phyloP scores from a whole-genome alignment of 2,113 vertebrate species.

The Anhinga rufa region DNA sequence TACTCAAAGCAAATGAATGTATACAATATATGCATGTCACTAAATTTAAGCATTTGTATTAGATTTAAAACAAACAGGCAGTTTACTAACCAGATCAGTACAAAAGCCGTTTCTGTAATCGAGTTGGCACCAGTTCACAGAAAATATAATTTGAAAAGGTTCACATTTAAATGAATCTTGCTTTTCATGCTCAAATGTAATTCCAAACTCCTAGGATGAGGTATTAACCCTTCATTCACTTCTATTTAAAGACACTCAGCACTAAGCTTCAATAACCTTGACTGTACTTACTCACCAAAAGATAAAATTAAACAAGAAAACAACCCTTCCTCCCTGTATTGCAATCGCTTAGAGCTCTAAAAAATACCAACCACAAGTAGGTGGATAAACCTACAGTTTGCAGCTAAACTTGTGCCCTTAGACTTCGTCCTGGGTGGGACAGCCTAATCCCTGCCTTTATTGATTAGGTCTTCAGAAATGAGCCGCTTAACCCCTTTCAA shows the following conservation, averaged over 20 bases:
- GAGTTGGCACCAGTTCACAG: constrained; percentile 41
- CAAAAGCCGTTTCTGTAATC: constrained; percentile 29
- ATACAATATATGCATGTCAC: neutral
- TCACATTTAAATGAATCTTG: constrained; percentile 40
- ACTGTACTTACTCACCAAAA: neutral
- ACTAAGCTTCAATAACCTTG: neutral
- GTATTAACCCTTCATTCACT: constrained; percentile 25
- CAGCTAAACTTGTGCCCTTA: neutral
- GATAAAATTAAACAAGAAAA: neutral
- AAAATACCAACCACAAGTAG: neutral
- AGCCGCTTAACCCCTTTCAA: neutral
- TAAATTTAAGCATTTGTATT: constrained; percentile 29
- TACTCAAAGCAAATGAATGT: neutral
- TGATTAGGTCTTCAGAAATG: neutral
- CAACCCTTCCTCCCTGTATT: neutral
- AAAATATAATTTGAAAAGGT: constrained; percentile 53
- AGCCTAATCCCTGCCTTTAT: neutral
- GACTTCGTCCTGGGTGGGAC: neutral
- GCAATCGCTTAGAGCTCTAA: neutral
- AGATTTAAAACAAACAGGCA: constrained; percentile 32
- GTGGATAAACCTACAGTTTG: neutral
- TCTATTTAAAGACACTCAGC: neutral
- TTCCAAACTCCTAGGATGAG: neutral
- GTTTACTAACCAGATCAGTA: constrained; percentile 49
- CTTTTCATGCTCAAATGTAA: constrained; percentile 32